Evolutionary conservation across 2,888 invertebrate genomes (phyloP), one percentile per base, ranked within the genome.

Genomic region (Chymomyza fuscimana): DNA sequence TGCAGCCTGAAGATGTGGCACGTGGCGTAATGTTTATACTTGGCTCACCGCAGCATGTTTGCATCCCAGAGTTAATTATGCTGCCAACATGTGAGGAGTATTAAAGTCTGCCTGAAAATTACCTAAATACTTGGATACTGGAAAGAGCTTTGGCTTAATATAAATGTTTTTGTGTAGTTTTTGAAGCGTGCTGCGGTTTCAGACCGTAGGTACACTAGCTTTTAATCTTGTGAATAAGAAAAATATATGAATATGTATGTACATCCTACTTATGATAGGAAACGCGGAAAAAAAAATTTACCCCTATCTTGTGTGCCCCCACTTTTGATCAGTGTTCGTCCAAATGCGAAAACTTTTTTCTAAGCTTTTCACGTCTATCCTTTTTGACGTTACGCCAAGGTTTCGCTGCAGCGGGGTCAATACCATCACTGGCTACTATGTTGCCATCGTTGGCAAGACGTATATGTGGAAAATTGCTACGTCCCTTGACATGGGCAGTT

Each of bases 351-450:
- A 97, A 98, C 50, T 97, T 94, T 89, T 96, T 93, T 86, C 98
- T 93, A n/a, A 97, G 92, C 91, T 99, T 99, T 91, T 98, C 98
- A 72, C 95, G 95, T 90, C 97, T 98, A 80, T 97, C 97, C 89
- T 96, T 95, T 90, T 98, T 98, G 46, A 95, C 94, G 90, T 97
- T 97, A 91, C 97, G 97, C 94, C 95, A 96, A 1, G 95, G 95
- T 88, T 96, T 95, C 29, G 92, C 93, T 2, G 78, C 65, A 0
- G 81, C 74, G 1, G 67, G 12, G 0, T 67, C 69, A 22, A 78
- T 82, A 0, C 70, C 52, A 29, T 75, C 74, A 3, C 78, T 65
- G 6, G 82, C 75, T 15, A 86, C 67, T 7, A 81, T 50, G 9
- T 63, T 78, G 9, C 86, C 88, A 69, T 88, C 80, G 36, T 79